Base-by-base conservation (phyloP, 2,888 invertebrate species). In the Embidobia sp. region DNA sequence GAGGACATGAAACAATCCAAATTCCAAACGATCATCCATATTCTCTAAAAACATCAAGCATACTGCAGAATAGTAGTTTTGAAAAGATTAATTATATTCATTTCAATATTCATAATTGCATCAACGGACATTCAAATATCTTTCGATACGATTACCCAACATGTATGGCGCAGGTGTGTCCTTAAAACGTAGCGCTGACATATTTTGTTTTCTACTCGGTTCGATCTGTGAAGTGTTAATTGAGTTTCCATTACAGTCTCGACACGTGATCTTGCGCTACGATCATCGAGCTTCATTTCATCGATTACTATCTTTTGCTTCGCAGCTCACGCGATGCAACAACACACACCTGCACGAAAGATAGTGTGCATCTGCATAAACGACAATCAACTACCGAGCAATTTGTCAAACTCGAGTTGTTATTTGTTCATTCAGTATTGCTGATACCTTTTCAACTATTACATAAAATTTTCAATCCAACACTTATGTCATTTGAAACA, bases 211-310 rank as follows among this genome's bases (percentile, higher is more conserved):
- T 33, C 18, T 42, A 19, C 29, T 55, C 46, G 37, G 27, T 19
- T 61, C 44, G 59, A 72, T 72, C 66, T 49, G 44, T 26, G 40
- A 35, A 27, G 63, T 78, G 81, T 80, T 84, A 82, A 84, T 84
- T 82, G 81, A 82, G 82, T 84, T 82, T 83, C 82, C 81, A 82
- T 81, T 82, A 81, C 80, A 69, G 75, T 61, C 61, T 48, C 44
- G 69, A 70, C 49, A 70, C 59, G 61, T 42, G 73, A 78, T 53
- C 74, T 70, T 51, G 40, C 61, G 8, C 27, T 13, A 42, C 53
- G 59, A 73, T 77, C 77, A 46, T 59, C 64, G 72, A 63, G 53
- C 63, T 64, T 72, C 61, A 57, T 49, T 63, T 63, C 67, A 80
- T 79, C 77, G 61, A 75, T 78, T 48, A 55, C 76, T 70, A 66